Evolutionary conservation across 2,797 vertebrate species (phyloP).

Genomic region (Cynodonichthys magdalenae): DNA sequence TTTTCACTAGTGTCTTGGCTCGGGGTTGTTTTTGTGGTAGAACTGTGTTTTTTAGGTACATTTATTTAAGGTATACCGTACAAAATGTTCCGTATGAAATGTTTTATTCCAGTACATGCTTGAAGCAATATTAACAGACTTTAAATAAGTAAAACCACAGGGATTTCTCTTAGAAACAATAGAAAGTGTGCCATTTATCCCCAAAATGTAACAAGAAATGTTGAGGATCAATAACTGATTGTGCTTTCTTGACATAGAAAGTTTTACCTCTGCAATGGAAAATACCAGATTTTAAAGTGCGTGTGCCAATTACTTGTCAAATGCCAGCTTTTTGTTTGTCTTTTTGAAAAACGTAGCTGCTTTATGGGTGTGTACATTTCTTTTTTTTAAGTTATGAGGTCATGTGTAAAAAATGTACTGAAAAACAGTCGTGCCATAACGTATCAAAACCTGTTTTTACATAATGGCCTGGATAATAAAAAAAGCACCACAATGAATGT

Average conservation of each 20-base stretch:
- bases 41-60: conserved; percentile 40
- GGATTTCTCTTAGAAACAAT: background rate
- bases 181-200: background rate
- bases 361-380: conserved; percentile 89
- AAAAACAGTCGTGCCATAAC: conserved; percentile 96
- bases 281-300: conserved; percentile 37
- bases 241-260: conserved; percentile 11
- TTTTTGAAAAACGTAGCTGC: conserved; percentile 82
- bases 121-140: conserved; percentile 7
- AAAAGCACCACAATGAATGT: conserved; percentile 56
- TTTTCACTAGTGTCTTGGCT: conserved; percentile 59
- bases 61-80: conserved; percentile 18
- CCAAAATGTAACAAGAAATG: background rate
- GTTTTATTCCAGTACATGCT: background rate
- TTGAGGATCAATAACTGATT: background rate
- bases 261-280: conserved; percentile 31
- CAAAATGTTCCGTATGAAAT: background rate
- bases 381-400: conserved; percentile 81
- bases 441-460: conserved; percentile 92
- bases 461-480: conserved; percentile 81
- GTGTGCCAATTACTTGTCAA: conserved; percentile 53
- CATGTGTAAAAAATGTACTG: conserved; percentile 95
- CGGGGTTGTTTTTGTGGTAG: conserved; percentile 50
- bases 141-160: background rate
- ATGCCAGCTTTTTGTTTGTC: conserved; percentile 51